Conservation (phyloP, 2,113 vertebrate genomes). For the Equus przewalskii region DNA sequence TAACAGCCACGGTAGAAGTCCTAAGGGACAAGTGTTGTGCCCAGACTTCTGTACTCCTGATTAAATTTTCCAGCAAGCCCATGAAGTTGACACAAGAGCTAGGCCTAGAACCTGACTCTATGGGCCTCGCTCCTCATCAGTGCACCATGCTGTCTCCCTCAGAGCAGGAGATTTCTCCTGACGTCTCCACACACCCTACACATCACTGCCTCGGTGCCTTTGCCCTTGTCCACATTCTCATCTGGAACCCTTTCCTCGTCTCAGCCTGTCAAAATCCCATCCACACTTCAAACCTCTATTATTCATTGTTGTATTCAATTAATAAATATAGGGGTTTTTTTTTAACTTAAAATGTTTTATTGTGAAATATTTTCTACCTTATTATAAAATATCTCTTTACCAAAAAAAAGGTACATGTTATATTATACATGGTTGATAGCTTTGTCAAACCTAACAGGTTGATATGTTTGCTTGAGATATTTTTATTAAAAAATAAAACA, state of each 20-base stretch:
- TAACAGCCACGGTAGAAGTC: not conserved
- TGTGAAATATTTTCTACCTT: not conserved
- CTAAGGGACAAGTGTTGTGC: fast-evolving
- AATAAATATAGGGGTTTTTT: not conserved
- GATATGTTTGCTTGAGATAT: not conserved
- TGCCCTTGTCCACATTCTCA: not conserved
- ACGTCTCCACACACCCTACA: not conserved
- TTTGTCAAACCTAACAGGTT: not conserved
- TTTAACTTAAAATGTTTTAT: not conserved
- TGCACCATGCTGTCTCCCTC: fast-evolving
- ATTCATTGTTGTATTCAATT: not conserved
- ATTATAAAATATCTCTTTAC: not conserved
- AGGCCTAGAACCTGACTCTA: not conserved
- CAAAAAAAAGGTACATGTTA: not conserved
- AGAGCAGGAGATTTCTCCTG: not conserved
- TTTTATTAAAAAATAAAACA: not conserved
- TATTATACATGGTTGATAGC: not conserved
- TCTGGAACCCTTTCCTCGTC: not conserved
- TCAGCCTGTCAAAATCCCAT: not conserved
- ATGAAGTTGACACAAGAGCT: not conserved
- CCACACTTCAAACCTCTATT: not conserved
- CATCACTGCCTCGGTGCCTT: not conserved
- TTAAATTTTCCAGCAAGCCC: not conserved
- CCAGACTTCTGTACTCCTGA: not conserved
- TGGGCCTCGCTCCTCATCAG: not conserved